These are phyloP conservation scores for Nomada flava DNA, from an alignment of 2,888 invertebrate genomes.

Conservation along the genomic window DNA sequence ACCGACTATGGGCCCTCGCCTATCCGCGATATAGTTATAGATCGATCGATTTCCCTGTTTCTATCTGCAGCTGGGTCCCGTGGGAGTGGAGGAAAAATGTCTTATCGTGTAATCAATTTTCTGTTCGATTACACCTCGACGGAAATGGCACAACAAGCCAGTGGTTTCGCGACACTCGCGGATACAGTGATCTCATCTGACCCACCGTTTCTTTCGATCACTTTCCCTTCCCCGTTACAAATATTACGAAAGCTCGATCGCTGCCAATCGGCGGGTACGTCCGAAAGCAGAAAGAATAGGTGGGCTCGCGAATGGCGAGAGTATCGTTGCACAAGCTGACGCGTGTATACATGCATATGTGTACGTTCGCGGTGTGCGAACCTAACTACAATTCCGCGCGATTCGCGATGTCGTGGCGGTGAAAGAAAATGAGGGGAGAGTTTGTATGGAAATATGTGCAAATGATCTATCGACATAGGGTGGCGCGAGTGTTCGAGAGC, in stretches of 20 bases:
- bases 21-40: slow-evolving; percentile 43
- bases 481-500: not conserved
- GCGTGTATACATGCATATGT: not conserved
- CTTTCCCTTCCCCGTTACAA: slow-evolving; percentile 57
- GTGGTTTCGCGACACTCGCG: not conserved
- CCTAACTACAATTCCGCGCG: slow-evolving; percentile 11
- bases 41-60: slow-evolving; percentile 62
- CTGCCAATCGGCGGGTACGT: slow-evolving; percentile 38
- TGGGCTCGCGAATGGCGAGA: slow-evolving; percentile 22
- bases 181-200: slow-evolving; percentile 38
- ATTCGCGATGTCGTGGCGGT: not conserved
- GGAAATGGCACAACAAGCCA: slow-evolving; percentile 1
- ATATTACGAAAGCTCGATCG: slow-evolving; percentile 57
- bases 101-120: too few relatives aligned
- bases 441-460: slow-evolving; percentile 58
- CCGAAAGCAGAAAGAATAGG: slow-evolving; percentile 37
- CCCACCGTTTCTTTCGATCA: slow-evolving; percentile 42
- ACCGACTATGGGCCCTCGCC: slow-evolving; percentile 44
- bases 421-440: not conserved
- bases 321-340: slow-evolving; percentile 9
- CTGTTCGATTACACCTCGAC: not conserved
- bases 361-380: not conserved
- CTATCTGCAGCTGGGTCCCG: not conserved
- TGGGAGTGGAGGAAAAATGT: not conserved
- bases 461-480: slow-evolving; percentile 30